Evolutionary conservation across 2,113 vertebrate species (phyloP), one percentile per base, ranked within the genome.

Genomic region (Dicaeum eximium): DNA sequence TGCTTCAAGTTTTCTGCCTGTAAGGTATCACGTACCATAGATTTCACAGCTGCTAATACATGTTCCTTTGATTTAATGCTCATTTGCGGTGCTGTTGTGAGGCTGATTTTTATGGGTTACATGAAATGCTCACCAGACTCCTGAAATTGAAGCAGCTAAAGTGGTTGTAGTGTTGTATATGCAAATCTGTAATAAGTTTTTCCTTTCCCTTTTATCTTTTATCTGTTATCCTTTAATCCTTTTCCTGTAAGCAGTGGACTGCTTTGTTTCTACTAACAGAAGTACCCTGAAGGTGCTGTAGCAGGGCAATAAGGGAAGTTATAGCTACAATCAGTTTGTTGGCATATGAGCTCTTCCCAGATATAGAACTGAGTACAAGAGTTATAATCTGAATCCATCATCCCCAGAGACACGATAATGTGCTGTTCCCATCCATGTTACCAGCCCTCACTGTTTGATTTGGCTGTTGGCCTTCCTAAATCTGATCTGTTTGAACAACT

Each of bases 401-500:
- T 86, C 37, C 38, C 47, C 44, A 61, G 18, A 60, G 45, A 47
- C 57, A 56, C 42, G 85, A 35, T 48, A 86, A 53, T 35, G 3
- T 50, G n/a, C 21, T 56, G 24, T 80, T 83, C 67, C 50, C 47
- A 61, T 73, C 57, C 30, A 19, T 4, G 5, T 77, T 70, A 86
- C 45, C 70, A 70, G 24, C 13, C 38, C 56, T 65, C 83, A 13
- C 22, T 67, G 54, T 88, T 80, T 86, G 37, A 40, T 67, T 83
- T 95, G 84, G 37, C 67, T 81, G 31, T 73, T 69, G 85, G 66
- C 40, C 38, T 90, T 81, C 69, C 31, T 86, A 90, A 95, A 88
- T 33, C 14, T 27, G 50, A 93, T 71, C 56, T 85, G 33, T 86
- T 90, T 71, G 88, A 93, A 54, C 40, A 60, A 66, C 8, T 71